These are phyloP conservation scores for Gambusia yucatana DNA, from an alignment of 2,797 vertebrate genomes.

Conservation along the genomic window DNA sequence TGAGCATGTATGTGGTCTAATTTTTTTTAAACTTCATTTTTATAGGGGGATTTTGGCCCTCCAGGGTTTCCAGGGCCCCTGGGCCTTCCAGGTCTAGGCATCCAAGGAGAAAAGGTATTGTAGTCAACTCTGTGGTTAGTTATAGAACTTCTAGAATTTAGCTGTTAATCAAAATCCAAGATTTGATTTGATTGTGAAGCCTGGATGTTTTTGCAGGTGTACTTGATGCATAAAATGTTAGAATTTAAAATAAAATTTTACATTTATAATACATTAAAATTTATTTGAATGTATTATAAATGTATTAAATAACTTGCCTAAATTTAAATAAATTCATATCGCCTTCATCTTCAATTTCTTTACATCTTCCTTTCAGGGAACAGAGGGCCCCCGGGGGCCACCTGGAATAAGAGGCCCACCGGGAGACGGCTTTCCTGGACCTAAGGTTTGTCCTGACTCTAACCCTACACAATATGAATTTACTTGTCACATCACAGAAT, in stretches of 20 bases:
- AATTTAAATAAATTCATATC: background rate
- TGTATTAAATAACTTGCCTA: too few relatives aligned
- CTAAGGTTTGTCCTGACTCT: slow-evolving; percentile 79
- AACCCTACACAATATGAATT: background rate
- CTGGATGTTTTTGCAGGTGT: background rate
- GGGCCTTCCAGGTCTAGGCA: slow-evolving; percentile 83
- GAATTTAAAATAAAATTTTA: too few relatives aligned
- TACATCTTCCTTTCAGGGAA: slow-evolving; percentile 74
- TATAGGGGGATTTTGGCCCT: slow-evolving; percentile 85
- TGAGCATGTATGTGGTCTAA: slow-evolving; percentile 17
- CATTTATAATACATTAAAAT: too few relatives aligned
- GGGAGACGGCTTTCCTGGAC: slow-evolving; percentile 86
- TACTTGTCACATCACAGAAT: background rate
- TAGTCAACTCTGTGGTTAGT: background rate
- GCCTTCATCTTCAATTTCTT: background rate
- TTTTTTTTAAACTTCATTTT: slow-evolving; percentile 28
- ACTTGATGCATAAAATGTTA: background rate
- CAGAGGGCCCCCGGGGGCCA: slow-evolving; percentile 86
- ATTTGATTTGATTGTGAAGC: background rate
- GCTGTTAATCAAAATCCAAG: too few relatives aligned
- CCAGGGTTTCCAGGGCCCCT: slow-evolving; percentile 83
- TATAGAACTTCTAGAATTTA: background rate
- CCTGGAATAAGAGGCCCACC: slow-evolving; percentile 81
- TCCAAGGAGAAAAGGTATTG: slow-evolving; percentile 88
- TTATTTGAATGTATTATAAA: too few relatives aligned